Percentiles rank a stretch among this genome's conserved stretches.
Evolutionary conservation across 1,140 invertebrate genomes (phyloP).

Genomic region (Drosophila tsacasi): DNA sequence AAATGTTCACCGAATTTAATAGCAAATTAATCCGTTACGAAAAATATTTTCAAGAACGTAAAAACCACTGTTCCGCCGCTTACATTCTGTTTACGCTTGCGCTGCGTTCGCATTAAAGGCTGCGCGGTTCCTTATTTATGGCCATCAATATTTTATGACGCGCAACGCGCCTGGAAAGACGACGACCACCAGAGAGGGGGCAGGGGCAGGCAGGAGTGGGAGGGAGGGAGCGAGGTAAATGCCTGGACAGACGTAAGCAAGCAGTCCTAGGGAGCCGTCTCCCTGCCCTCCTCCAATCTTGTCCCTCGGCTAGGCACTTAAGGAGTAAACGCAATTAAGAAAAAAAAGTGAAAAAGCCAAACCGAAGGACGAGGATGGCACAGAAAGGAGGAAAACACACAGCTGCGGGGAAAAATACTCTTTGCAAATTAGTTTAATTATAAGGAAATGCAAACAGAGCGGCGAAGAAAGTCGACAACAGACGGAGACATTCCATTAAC

Average conservation of each 20-base stretch:
- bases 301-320: conserved; percentile 27
- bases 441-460: conserved; percentile 34
- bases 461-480: background rate
- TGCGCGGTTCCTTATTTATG: conserved; percentile 72
- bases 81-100: conserved; percentile 52
- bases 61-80: conserved; percentile 47
- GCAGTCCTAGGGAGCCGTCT: conserved; percentile 19
- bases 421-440: conserved; percentile 47
- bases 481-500: conserved; percentile 16
- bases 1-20: conserved; percentile 2
- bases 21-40: conserved; percentile 11
- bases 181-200: conserved; percentile 4
- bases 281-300: background rate
- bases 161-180: conserved; percentile 53
- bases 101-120: conserved; percentile 59
- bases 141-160: conserved; percentile 76
- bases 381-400: conserved; percentile 1
- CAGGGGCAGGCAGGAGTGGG: background rate
- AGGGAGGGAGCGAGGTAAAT: conserved; percentile 8
- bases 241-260: conserved; percentile 37
- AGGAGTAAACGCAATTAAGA: conserved; percentile 46
- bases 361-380: conserved; percentile 22
- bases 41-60: conserved; percentile 12
- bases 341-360: conserved; percentile 36
- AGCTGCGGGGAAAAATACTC: conserved; percentile 14